Evolutionary conservation across 2,888 invertebrate genomes (phyloP), one percentile per base, ranked within the genome.

Genomic region (Limnephilus marmoratus): DNA sequence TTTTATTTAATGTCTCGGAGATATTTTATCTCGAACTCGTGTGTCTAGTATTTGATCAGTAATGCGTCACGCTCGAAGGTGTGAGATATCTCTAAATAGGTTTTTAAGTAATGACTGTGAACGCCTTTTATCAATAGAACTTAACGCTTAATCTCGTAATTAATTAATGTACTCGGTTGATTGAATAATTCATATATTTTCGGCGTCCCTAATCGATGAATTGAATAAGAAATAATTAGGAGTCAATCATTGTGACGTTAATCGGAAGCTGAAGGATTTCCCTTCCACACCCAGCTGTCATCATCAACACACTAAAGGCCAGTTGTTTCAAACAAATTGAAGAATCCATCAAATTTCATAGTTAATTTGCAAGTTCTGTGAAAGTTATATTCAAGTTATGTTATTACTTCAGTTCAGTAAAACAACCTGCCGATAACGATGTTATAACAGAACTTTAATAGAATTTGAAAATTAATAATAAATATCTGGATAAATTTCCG

Each of bases 51-150:
- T 68, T 68, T 68, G 49, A 37, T 45, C 86, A 29, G 86, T 85
- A 86, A 45, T 49, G 86, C 37, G 45, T 86, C 86, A 86, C 86
- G 86, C 41, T 45, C 13, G 49, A 86, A 86, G 45, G 86, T 86
- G 86, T 41, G 45, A 86, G 86, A 86, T 29, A n/a, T 86, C 2
- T 29, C 7, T n/a, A 45, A 86, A 86, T 45, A 45, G 49, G 29
- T 13, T 49, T 86, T 29, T 41, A 83, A 83, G 37, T 34, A 83
- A 83, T 83, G 24, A 18, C 82, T 82, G 82, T 82, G 82, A 82
- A 34, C 15, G 82, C 82, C 82, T 82, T 82, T 34, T 82, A 82
- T 82, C 15, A 82, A 82, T 82, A 18, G 31, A 31, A 68, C 68
- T 68, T 68, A 68, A n/a, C 68, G 68, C 68, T 9, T 68, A 68